Conservation (phyloP, 2,888 invertebrate species). For the Hirtodrosophila cameraria region DNA sequence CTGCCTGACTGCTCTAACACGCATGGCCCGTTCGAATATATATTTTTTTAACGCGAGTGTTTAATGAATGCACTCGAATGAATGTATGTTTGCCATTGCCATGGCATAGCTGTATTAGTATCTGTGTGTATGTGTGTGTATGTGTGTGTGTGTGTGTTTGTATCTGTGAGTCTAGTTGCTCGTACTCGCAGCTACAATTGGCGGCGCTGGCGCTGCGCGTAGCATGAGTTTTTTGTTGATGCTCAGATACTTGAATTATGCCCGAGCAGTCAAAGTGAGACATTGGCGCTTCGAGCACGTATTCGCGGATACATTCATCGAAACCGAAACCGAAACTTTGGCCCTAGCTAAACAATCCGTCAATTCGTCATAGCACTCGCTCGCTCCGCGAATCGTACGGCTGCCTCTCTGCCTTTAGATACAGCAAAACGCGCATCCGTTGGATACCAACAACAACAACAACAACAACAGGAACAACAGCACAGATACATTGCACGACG, state of each 20-base stretch:
- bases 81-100: slow-evolving; percentile 44
- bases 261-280: slow-evolving; percentile 85
- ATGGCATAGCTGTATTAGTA: slow-evolving; percentile 34
- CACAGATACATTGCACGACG: slow-evolving; percentile 30
- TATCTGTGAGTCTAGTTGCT: slow-evolving; percentile 54
- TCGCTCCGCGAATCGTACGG: slow-evolving; percentile 46
- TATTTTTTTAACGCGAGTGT: slow-evolving; percentile 52
- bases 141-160: slow-evolving; percentile 16
- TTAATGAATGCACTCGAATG: slow-evolving; percentile 72
- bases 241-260: slow-evolving; percentile 85
- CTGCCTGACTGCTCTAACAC: slow-evolving; percentile 59
- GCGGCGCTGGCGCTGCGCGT: slow-evolving; percentile 66
- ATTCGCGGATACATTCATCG: slow-evolving; percentile 82
- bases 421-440: slow-evolving; percentile 53
- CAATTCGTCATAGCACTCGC: slow-evolving; percentile 65
- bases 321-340: slow-evolving; percentile 38
- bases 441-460: slow-evolving; percentile 47
- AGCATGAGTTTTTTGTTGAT: slow-evolving; percentile 83
- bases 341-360: slow-evolving; percentile 53
- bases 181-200: slow-evolving; percentile 75
- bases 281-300: slow-evolving; percentile 85
- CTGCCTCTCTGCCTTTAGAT: slow-evolving; percentile 21
- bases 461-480: slow-evolving; percentile 1
- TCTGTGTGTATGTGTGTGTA: slow-evolving; percentile 9
- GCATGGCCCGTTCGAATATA: slow-evolving; percentile 50